Evolutionary conservation across 2,113 vertebrate genomes (phyloP).

Genomic region (Hylia prasina): DNA sequence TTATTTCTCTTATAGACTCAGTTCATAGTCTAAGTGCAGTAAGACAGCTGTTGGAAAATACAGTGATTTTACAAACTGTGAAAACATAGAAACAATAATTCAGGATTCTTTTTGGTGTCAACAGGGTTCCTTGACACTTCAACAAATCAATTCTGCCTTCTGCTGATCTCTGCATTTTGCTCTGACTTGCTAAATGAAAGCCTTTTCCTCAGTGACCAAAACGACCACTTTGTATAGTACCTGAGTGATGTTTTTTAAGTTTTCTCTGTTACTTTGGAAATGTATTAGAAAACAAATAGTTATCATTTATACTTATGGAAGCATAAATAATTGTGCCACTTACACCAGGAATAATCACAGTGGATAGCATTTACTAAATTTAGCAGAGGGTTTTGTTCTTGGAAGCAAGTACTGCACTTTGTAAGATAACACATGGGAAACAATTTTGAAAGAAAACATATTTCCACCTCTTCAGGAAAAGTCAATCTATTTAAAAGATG

Average conservation of each 20-base stretch:
- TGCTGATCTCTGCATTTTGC: constrained; percentile 42
- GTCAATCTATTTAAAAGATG: neutral
- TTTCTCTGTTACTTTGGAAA: constrained; percentile 27
- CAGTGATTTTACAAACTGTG: neutral
- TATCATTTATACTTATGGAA: constrained; percentile 26
- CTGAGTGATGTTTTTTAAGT: constrained; percentile 60
- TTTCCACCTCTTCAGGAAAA: constrained; percentile 30
- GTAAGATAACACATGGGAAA: neutral
- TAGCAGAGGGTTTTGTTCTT: neutral
- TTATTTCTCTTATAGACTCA: neutral
- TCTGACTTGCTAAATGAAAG: constrained; percentile 24
- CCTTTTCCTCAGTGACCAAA: constrained; percentile 23
- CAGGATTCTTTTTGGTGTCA: constrained; percentile 1
- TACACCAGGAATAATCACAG: neutral
- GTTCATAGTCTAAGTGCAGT: neutral
- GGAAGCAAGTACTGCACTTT: neutral
- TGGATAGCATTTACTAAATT: neutral
- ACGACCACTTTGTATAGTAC: constrained; percentile 11
- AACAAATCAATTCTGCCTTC: constrained; percentile 3
- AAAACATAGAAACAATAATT: neutral
- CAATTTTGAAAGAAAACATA: neutral
- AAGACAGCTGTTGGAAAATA: neutral
- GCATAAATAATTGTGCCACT: neutral
- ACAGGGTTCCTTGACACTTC: neutral
- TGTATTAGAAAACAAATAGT: constrained; percentile 20